Evolutionary conservation across 2,113 vertebrate genomes (phyloP).

Genomic region (Pterocles burchelli): DNA sequence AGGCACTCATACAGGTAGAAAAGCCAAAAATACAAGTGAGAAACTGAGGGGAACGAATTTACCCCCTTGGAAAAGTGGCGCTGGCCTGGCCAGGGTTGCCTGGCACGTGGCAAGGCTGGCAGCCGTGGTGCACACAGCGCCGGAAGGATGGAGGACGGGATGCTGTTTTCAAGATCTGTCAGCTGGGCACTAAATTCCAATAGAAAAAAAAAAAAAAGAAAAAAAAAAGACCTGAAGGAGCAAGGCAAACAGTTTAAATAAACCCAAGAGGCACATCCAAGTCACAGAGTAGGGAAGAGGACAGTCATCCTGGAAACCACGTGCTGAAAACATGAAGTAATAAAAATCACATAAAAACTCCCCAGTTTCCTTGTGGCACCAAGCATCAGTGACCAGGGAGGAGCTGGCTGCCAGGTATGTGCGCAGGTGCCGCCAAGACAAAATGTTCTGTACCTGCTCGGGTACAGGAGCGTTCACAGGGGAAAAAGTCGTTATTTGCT

Average conservation of each 20-base stretch:
- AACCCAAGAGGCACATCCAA: neutral
- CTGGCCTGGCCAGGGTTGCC: neutral
- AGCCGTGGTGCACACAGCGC: neutral
- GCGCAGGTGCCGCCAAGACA: neutral
- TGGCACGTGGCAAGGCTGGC: rapidly evolving
- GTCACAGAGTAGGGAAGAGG: neutral
- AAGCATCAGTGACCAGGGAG: neutral
- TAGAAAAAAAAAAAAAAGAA: neutral
- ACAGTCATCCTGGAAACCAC: neutral
- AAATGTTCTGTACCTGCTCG: neutral
- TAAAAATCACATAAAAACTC: neutral
- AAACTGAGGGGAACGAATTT: neutral
- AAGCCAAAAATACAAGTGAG: neutral
- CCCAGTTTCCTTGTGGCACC: neutral
- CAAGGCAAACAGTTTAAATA: constrained; percentile 16
- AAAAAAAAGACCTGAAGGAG: neutral
- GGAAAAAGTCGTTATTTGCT: neutral
- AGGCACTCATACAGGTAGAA: neutral
- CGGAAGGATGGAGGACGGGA: neutral
- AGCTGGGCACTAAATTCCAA: neutral
- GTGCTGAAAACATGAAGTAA: neutral
- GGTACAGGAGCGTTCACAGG: neutral
- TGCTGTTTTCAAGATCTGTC: neutral
- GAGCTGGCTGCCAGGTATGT: neutral
- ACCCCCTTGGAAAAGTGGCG: neutral